These are phyloP conservation scores for Cochlearius cochlearius DNA, from an alignment of 2,113 vertebrate species.

Conservation along the genomic window DNA sequence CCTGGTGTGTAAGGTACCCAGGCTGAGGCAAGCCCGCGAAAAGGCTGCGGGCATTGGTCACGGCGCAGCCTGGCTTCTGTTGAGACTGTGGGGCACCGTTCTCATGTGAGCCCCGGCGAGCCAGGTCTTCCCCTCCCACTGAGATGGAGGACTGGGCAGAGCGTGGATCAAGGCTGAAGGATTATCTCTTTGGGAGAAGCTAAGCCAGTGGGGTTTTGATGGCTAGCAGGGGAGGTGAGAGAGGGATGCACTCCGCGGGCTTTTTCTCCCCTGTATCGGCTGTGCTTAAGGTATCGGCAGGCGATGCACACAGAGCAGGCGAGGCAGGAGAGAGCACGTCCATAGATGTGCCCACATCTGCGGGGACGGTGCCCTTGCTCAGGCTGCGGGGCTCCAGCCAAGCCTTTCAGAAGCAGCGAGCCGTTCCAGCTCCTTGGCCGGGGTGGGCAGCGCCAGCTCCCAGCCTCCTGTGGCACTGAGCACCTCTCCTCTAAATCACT, in stretches of 20 bases:
- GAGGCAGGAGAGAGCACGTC: rapidly evolving
- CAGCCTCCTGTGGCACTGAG: rapidly evolving
- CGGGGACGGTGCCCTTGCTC: neutral
- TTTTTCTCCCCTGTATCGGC: neutral
- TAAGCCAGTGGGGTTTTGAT: neutral
- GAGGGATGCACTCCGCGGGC: neutral
- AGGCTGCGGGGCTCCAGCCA: neutral
- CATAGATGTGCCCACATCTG: neutral
- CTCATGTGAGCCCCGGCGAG: neutral
- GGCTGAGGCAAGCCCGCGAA: neutral
- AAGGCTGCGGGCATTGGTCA: neutral
- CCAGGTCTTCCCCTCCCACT: neutral
- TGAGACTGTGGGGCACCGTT: neutral
- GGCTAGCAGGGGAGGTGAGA: neutral
- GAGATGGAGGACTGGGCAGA: neutral
- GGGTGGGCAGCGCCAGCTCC: neutral
- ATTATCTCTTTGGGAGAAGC: neutral
- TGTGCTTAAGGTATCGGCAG: too few relatives aligned
- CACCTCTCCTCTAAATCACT: neutral
- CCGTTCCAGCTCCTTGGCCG: neutral
- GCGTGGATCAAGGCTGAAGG: neutral
- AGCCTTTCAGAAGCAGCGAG: neutral
- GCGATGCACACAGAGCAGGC: neutral
- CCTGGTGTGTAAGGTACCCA: neutral
- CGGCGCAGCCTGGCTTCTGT: neutral